Conservation (phyloP, 2,888 invertebrate species). For the Epirrita christyi region DNA sequence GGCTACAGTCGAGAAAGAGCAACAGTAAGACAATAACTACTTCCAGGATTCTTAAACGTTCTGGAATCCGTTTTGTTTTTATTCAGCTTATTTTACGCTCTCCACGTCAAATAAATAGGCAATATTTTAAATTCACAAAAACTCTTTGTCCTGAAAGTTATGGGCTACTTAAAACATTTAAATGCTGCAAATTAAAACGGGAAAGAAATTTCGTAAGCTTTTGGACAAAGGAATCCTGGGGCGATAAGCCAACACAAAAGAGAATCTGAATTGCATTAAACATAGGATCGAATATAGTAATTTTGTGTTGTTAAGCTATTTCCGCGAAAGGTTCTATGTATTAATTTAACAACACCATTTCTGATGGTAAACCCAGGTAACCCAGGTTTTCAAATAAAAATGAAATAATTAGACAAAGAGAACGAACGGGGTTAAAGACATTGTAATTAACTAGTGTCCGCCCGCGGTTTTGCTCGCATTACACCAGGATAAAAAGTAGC, state of each 20-base stretch:
- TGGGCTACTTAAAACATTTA: conserved; percentile 39
- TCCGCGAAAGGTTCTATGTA: neutral
- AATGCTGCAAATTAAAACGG: conserved; percentile 32
- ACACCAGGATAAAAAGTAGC: no score
- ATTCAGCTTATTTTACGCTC: conserved; percentile 5
- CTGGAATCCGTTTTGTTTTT: conserved; percentile 18
- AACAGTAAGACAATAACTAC: conserved; percentile 55
- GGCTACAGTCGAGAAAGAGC: conserved; percentile 59
- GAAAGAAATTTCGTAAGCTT: conserved; percentile 23
- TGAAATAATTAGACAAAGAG: neutral
- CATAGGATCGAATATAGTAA: neutral
- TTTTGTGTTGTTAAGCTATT: neutral
- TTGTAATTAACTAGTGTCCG: neutral
- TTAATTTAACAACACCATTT: no score
- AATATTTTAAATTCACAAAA: conserved; percentile 23
- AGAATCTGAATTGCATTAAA: conserved; percentile 10
- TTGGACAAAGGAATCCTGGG: conserved; percentile 27
- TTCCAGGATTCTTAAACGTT: conserved; percentile 47
- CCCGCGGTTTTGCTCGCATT: no score
- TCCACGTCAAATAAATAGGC: conserved; percentile 10
- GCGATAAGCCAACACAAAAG: conserved; percentile 21
- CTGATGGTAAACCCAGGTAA: no score
- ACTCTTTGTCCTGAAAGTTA: conserved; percentile 39
- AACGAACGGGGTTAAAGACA: neutral
- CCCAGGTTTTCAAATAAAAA: neutral